Conservation (phyloP, 2,797 vertebrate species). For the Mormyrus hasselquistii region DNA sequence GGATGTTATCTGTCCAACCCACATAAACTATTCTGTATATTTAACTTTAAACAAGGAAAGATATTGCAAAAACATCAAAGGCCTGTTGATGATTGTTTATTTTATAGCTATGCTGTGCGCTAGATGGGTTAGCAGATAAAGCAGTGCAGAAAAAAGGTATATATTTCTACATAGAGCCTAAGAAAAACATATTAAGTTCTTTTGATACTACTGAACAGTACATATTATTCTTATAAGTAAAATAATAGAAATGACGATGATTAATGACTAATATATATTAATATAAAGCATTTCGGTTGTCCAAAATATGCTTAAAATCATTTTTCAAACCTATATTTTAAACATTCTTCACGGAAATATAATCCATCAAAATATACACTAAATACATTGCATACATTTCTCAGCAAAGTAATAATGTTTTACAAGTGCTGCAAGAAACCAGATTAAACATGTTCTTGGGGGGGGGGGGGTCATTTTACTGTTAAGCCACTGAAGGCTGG, state of each 20-base stretch:
- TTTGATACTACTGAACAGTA: neutral
- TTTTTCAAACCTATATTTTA: conserved; percentile 8
- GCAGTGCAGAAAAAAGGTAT: neutral
- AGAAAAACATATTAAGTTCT: neutral
- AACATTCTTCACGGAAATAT: conserved; percentile 13
- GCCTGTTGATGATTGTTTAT: conserved; percentile 59
- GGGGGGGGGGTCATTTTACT: conserved; percentile 12
- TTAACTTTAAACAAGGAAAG: conserved; percentile 20
- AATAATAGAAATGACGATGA: neutral
- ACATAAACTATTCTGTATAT: conserved; percentile 55
- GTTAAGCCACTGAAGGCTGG: conserved; percentile 27
- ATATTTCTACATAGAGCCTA: neutral
- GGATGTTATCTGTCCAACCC: conserved; percentile 34
- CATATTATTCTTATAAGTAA: neutral
- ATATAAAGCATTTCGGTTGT: neutral
- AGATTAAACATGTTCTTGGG: neutral
- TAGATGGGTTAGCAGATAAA: conserved; percentile 48
- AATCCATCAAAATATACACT: neutral
- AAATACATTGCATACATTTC: conserved; percentile 2
- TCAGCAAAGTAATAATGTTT: conserved; percentile 21
- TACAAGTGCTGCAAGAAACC: conserved; percentile 18
- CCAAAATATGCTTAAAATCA: neutral
- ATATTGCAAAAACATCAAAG: conserved; percentile 21
- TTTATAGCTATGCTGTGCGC: conserved; percentile 52
- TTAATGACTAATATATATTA: neutral